A percentile compares a stretch with the other conserved stretches of the same genome.
Conservation (phyloP, 2,888 invertebrate species). For the Hypolimnas misippus region DNA sequence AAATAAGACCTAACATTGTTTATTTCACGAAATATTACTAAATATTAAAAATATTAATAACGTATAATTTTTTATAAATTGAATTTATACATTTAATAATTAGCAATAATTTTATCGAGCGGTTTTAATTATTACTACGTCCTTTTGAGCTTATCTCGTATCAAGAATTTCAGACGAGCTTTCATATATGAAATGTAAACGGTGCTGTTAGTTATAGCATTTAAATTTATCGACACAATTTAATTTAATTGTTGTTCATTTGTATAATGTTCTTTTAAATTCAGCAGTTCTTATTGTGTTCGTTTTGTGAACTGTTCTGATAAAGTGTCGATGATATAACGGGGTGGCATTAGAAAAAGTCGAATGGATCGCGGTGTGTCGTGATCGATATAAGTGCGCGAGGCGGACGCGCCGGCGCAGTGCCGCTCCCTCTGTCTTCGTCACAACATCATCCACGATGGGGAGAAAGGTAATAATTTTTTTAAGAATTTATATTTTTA, state of each 20-base stretch:
- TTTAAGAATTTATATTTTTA: slow-evolving; percentile 10
- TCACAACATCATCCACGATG: slow-evolving; percentile 65
- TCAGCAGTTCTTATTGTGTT: slow-evolving; percentile 39
- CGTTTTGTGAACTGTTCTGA: slow-evolving; percentile 28
- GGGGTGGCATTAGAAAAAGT: slow-evolving; percentile 46
- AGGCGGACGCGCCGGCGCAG: slow-evolving; percentile 62
- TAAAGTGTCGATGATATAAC: slow-evolving; percentile 58
- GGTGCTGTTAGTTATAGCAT: background rate
- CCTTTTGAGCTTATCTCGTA: no score
- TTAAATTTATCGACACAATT: background rate
- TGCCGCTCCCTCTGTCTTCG: slow-evolving; percentile 65
- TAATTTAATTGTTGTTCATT: slow-evolving; percentile 10
- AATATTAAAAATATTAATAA: no score
- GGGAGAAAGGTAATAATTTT: slow-evolving; percentile 76
- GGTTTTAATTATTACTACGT: no score
- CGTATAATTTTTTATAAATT: no score
- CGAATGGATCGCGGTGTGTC: slow-evolving; percentile 49
- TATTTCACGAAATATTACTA: no score
- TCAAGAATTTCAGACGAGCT: background rate
- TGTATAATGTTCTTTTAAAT: slow-evolving; percentile 34
- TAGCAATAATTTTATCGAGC: no score
- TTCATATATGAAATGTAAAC: background rate
- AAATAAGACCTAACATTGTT: no score
- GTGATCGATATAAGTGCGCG: slow-evolving; percentile 65
- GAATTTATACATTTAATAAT: no score